phyloP scores from a whole-genome alignment of 2,888 invertebrate genomes.

The Mesochorus sp. region DNA sequence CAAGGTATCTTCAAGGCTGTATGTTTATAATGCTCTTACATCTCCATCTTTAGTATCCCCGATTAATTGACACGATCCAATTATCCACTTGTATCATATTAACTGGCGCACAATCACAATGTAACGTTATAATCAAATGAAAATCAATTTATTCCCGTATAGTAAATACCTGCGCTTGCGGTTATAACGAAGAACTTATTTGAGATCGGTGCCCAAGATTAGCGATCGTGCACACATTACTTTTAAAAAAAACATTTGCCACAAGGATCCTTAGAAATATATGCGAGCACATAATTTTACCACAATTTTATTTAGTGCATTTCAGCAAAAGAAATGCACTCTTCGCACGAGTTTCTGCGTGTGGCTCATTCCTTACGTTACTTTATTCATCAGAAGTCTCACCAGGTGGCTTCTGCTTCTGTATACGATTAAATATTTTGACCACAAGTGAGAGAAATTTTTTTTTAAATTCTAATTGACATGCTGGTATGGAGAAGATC shows the following conservation, averaged over 20 bases:
- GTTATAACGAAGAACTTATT: constrained; percentile 1
- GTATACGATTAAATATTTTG: neutral
- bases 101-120: neutral
- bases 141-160: constrained; percentile 13
- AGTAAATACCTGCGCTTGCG: neutral
- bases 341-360: neutral
- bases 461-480: constrained; percentile 33
- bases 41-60: constrained; percentile 5
- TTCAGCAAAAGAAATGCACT: neutral
- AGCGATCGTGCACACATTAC: constrained; percentile 5
- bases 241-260: neutral
- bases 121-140: constrained; percentile 2
- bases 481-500: constrained; percentile 3
- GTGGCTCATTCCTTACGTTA: constrained; percentile 11
- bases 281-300: neutral
- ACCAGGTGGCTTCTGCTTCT: constrained; percentile 15
- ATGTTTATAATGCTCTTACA: neutral
- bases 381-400: neutral
- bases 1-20: constrained; percentile 1
- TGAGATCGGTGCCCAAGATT: constrained; percentile 11
- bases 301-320: neutral
- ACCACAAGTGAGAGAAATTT: neutral
- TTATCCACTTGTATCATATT: constrained; percentile 29
- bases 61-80: constrained; percentile 50
- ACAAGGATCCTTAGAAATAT: neutral